phyloP scores from a whole-genome alignment of 2,113 vertebrate genomes.

The Lagopus leucura region DNA sequence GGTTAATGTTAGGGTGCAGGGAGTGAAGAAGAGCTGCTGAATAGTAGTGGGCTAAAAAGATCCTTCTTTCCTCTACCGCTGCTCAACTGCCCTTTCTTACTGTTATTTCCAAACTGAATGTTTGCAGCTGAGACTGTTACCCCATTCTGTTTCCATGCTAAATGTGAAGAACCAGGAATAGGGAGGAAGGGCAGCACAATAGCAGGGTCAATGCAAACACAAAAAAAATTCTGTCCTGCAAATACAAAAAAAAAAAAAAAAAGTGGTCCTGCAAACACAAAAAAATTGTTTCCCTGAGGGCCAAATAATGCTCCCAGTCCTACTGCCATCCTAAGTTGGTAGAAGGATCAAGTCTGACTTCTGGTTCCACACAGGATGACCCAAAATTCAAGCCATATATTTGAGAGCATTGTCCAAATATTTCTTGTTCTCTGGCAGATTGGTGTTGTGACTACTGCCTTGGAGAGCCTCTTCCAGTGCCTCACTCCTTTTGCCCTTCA shows the following conservation, averaged over 20 bases:
- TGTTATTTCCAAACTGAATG: background rate
- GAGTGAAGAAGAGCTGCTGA: background rate
- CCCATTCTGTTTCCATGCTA: background rate
- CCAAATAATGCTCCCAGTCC: background rate
- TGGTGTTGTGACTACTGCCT: background rate
- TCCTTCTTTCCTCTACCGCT: background rate
- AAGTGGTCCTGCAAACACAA: no score
- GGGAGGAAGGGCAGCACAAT: background rate
- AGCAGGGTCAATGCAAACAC: background rate
- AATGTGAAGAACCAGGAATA: background rate
- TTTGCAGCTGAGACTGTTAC: background rate
- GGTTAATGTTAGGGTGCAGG: background rate
- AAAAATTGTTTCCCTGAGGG: background rate
- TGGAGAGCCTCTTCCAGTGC: background rate
- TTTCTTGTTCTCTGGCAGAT: background rate
- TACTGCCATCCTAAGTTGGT: background rate
- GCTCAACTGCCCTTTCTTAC: background rate
- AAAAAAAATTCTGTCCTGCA: background rate
- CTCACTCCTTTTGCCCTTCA: background rate
- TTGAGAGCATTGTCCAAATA: background rate
- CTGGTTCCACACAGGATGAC: background rate
- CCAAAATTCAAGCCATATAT: background rate
- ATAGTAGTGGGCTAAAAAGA: background rate
- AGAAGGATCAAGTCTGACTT: background rate
- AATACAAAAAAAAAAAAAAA: no score